Percentiles rank a stretch among this genome's conserved stretches.
These are phyloP conservation scores for Teleopsis dalmanni DNA, from an alignment of 1,140 invertebrate genomes.

Conservation along the genomic window DNA sequence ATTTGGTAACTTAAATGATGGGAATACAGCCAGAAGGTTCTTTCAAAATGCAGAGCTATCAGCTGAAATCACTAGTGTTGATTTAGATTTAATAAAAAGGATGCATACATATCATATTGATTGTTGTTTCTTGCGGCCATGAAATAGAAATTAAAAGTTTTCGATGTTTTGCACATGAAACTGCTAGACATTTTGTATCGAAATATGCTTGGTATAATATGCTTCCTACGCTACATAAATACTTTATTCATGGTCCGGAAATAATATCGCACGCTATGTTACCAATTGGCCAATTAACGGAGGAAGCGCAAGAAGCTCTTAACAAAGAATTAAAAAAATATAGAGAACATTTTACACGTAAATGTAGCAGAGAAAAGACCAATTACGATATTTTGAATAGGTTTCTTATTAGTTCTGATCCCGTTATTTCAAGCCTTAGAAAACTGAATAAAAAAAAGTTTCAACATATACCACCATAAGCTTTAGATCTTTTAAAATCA, in stretches of 20 bases:
- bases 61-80: constrained; percentile 10
- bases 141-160: constrained; percentile 8
- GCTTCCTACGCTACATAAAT: constrained; percentile 1
- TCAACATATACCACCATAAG: no score
- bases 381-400: no score
- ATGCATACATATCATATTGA: constrained; percentile 21
- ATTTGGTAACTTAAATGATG: constrained; percentile 5
- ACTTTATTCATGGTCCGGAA: background rate
- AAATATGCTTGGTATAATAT: background rate
- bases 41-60: constrained; percentile 18
- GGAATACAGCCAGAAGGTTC: constrained; percentile 27
- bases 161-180: background rate
- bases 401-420: no score
- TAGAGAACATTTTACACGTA: no score
- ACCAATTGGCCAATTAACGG: constrained; percentile 1
- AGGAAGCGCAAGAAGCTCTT: background rate
- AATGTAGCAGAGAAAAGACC: no score
- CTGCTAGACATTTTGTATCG: background rate
- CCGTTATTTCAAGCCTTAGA: no score
- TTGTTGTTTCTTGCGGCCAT: constrained; percentile 19
- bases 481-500: no score
- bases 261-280: constrained; percentile 3
- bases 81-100: background rate
- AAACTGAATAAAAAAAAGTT: no score
- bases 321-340: no score